Base-by-base conservation (phyloP, 2,113 vertebrate genomes). In the Pygoscelis adeliae region DNA sequence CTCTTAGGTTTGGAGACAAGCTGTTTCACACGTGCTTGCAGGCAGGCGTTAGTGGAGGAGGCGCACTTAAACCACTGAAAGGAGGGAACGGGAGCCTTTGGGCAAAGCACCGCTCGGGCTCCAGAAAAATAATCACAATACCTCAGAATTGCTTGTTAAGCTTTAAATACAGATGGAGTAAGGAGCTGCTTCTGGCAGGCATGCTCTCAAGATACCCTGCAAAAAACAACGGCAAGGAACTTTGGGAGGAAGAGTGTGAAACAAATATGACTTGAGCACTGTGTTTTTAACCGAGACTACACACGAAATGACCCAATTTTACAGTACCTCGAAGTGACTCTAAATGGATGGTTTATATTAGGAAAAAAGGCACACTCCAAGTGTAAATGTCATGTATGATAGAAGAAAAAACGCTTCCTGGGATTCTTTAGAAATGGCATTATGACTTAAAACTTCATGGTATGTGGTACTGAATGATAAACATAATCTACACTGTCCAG, bases 401-500 rank as follows among this genome's bases (percentile, higher is more conserved):
- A 62, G 46, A 79, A 82, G 56, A 65, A 83, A 93, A 94, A 38
- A 13, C 76, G 25, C 36, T 58, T 94, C 36, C 34, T 44, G 66
- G 63, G 56, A 40, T 47, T 88, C 53, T 89, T 80, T 59, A 83
- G 70, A 92, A 88, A 83, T 32, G 20, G 42, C 12, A 50, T 83
- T 93, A 49, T 1, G 6, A 25, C 29, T 53, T 55, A 86, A 78
- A 70, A 65, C 78, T 83, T 87, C 32, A n/a, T 69, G 46, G 34
- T 85, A 44, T n/a, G 42, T 88, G 40, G 53, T 90, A 32, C 38
- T 80, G 71, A 90, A 79, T 34, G 40, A 55, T 79, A 86, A 91
- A 77, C 29, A 66, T 27, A 78, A 50, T 89, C 92, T 73, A 53
- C 29, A 3, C 34, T 93, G 44, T 83, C 44, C 53, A 77, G 36